Base-by-base conservation (phyloP, 2,113 vertebrate species). In the Catharus fuscescens region DNA sequence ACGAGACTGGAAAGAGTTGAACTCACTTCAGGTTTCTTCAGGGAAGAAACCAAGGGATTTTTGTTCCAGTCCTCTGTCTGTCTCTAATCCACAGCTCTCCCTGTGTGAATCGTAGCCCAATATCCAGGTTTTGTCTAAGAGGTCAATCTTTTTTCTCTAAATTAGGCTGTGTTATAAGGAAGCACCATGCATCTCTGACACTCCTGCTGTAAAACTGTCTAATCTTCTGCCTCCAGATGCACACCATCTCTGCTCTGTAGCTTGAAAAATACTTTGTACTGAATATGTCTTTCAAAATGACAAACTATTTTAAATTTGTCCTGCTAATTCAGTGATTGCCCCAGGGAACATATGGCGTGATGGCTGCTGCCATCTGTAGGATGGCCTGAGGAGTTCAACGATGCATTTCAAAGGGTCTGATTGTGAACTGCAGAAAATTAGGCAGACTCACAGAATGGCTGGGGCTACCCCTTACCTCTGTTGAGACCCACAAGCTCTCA, bases 291-390 rank as follows among this genome's bases (percentile, higher is more conserved):
- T 96, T 96, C 94, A 97, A 94, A 94, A 94, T 92, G 88, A 96
- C 92, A 97, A 95, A 93, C 57, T 92, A 93, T 96, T 98, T 98
- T 97, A 95, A 97, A 97, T 97, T 94, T 97, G 44, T 94, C 88
- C 69, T 92, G 31, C 64, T 54, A 3, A 94, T 93, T 81, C 69
- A 67, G 50, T 82, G 61, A 61, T 93, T 81, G 34, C 74, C 88
- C 77, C 26, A 31, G 52, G 84, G 89, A 85, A 95, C 91, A 90
- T 81, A 74, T 80, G 80, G 71, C 48, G 25, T 25, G 8, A 89
- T 74, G 92, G 72, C 56, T 97, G 93, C 91, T 97, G 95, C 94
- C 95, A 92, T 93, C 95, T 96, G 88, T 74, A 88, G 97, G 96
- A 74, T 81, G 80, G 77, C 88, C 80, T 8, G 8, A 87, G 82